Evolutionary conservation across 2,113 vertebrate species (phyloP).

Genomic region (Caretta caretta): DNA sequence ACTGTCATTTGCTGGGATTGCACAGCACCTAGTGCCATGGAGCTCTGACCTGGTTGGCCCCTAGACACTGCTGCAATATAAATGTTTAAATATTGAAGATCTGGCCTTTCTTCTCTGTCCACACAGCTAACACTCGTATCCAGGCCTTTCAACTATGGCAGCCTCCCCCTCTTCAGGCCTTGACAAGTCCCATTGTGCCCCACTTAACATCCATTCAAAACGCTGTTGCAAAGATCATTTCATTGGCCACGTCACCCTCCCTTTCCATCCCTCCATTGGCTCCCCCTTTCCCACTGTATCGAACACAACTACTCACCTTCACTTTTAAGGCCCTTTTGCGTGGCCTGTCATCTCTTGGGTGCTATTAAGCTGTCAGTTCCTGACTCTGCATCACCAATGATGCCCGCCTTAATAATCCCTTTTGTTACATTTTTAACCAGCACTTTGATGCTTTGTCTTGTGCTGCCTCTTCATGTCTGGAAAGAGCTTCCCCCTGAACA

Average conservation of each 20-base stretch:
- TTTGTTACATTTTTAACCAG: background rate
- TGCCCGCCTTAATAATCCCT: background rate
- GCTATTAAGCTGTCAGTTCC: background rate
- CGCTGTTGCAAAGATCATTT: background rate
- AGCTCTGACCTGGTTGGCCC: fast-evolving
- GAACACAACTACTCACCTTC: background rate
- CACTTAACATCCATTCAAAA: fast-evolving
- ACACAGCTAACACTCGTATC: too few species aligned
- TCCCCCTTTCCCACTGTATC: background rate
- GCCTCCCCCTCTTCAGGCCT: background rate
- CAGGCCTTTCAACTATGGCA: background rate
- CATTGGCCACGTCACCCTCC: background rate
- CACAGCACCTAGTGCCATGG: fast-evolving
- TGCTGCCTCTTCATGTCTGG: background rate
- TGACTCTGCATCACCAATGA: fast-evolving
- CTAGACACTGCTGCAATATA: fast-evolving
- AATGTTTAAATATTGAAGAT: background rate
- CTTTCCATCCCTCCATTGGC: background rate
- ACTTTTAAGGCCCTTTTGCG: background rate
- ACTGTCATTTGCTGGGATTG: fast-evolving
- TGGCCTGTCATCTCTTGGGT: background rate
- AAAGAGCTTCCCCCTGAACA: background rate
- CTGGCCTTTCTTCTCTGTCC: background rate
- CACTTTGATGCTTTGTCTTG: background rate
- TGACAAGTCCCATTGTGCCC: background rate